These are phyloP conservation scores for Nixonia krombeini DNA, from an alignment of 1,140 invertebrate genomes.

Conservation along the genomic window DNA sequence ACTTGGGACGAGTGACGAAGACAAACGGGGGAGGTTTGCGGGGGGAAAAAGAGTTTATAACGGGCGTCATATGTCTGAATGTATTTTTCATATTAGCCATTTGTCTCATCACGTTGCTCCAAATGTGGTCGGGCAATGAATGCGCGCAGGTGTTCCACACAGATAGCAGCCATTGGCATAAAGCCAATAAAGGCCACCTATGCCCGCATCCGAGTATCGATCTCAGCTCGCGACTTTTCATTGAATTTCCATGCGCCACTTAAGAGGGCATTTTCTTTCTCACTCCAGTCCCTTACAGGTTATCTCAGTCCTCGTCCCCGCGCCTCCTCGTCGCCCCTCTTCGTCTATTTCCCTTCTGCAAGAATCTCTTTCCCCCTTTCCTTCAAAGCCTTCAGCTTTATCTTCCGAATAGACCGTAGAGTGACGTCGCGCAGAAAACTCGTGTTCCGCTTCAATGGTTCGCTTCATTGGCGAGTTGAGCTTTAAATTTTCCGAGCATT, in stretches of 20 bases:
- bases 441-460: slow-evolving; percentile 41
- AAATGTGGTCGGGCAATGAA: slow-evolving; percentile 56
- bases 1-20: no score
- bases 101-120: slow-evolving; percentile 48
- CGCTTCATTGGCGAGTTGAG: slow-evolving; percentile 38
- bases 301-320: neutral
- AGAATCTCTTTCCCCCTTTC: slow-evolving; percentile 11
- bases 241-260: slow-evolving; percentile 65
- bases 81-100: slow-evolving; percentile 45
- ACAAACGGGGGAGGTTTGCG: no score
- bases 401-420: slow-evolving; percentile 42
- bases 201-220: slow-evolving; percentile 65
- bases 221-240: slow-evolving; percentile 64
- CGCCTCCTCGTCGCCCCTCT: neutral
- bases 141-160: slow-evolving; percentile 70
- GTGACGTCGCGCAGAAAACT: slow-evolving; percentile 41
- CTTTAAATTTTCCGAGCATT: slow-evolving; percentile 33
- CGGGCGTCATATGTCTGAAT: slow-evolving; percentile 26
- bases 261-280: slow-evolving; percentile 46
- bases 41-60: slow-evolving; percentile 33
- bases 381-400: slow-evolving; percentile 34
- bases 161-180: slow-evolving; percentile 69
- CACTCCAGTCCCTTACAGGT: slow-evolving; percentile 3
- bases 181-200: slow-evolving; percentile 68
- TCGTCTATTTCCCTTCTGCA: slow-evolving; percentile 13